Base-by-base conservation (phyloP, 2,888 invertebrate species). In the Acrobasis repandana region DNA sequence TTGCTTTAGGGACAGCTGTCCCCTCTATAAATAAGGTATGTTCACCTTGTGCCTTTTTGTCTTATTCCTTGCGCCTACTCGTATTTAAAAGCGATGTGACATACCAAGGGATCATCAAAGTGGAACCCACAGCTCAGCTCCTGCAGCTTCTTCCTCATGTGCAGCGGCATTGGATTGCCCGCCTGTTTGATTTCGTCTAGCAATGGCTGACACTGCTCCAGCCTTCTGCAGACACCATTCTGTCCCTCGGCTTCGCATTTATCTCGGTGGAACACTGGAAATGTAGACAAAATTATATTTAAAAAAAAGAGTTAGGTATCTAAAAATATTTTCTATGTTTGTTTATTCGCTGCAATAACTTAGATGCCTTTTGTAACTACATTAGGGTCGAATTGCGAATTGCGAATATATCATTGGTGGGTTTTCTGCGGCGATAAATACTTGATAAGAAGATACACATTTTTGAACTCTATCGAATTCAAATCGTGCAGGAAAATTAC, bases 71-170 rank as follows among this genome's bases (percentile, higher is more conserved):
- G 4, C 28, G 28, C 4, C 28, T 28, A 28, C 28, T 28, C n/a
- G n/a, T n/a, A n/a, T 6, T 28, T 28, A 28, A 28, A 28, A 10
- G 2, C 3, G 4, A 11, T 3, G 38, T 43, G 36, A 65, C 71
- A 69, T 76, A 90, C 90, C 76, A 86, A 61, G 16, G 89, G 87
- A 6, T 81, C 75, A 14, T 67, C 65, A 1, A 38, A 56, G 8
- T 79, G 71, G 60, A 76, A 90, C 0, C 90, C 89, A 61, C 90
- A 90, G 0, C 76, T 72, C 0, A 88, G 65, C 0, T 66, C 65
- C 14, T 76, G 77, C 0, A 90, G 74, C 61, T 79, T 85, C 15
- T 65, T 67, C 16, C 81, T 76, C 62, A 88, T 70, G 57, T 74
- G 58, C 2, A 63, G 46, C 0, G 87, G 82, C 76, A 88, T 81